phyloP scores from a whole-genome alignment of 2,888 invertebrate genomes.

The Chelonus formosanus region DNA sequence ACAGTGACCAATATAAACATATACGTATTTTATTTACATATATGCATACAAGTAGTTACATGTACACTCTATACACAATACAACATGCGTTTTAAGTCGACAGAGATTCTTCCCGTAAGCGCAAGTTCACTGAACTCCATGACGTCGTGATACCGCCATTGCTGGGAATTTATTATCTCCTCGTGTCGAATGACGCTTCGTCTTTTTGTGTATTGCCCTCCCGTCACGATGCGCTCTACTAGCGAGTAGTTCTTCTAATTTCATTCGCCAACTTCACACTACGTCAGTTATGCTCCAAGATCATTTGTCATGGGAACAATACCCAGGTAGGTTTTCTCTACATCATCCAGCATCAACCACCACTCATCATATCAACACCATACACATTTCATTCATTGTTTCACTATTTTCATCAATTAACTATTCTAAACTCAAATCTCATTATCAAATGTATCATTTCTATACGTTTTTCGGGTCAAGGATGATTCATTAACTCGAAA shows the following conservation, averaged over 20 bases:
- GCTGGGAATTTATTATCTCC: conserved; percentile 59
- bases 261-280: conserved; percentile 10
- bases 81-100: conserved; percentile 22
- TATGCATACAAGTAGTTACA: conserved; percentile 14
- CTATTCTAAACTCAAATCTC: not conserved
- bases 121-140: conserved; percentile 50
- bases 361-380: too few relatives aligned
- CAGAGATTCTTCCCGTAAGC: conserved; percentile 29
- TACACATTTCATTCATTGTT: not conserved
- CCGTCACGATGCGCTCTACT: conserved; percentile 15
- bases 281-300: conserved; percentile 23
- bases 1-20: conserved; percentile 22
- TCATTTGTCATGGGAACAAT: conserved; percentile 21
- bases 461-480: conserved; percentile 20
- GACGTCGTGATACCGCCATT: conserved; percentile 47
- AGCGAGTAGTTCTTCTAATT: conserved; percentile 23
- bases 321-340: conserved; percentile 16
- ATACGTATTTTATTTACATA: conserved; percentile 16
- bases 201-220: conserved; percentile 29
- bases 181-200: conserved; percentile 48
- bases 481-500: conserved; percentile 34
- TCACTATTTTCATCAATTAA: conserved; percentile 4
- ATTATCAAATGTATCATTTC: conserved; percentile 3
- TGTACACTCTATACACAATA: conserved; percentile 24
- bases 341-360: too few relatives aligned